Percentiles rank a stretch among this genome's conserved stretches.
These are phyloP conservation scores for Ophiothrix spiculata DNA, from an alignment of 35 echinoderm and acorn worm species.

Conservation along the genomic window DNA sequence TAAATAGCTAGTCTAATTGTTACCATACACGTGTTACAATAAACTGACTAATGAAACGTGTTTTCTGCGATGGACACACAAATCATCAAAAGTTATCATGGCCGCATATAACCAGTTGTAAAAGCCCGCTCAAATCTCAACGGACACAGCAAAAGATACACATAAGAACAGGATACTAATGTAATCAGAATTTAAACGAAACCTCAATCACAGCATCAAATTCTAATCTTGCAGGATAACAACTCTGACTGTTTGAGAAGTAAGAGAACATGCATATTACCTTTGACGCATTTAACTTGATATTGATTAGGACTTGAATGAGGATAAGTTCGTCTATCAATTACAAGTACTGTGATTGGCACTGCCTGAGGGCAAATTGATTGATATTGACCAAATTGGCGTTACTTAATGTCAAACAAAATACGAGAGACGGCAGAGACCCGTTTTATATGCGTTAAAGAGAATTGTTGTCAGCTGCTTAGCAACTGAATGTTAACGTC, in stretches of 20 bases:
- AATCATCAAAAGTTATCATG: background rate
- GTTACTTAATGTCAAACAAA: background rate
- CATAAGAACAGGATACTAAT: too few relatives aligned
- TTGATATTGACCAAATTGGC: background rate
- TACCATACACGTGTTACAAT: background rate
- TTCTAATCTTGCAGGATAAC: background rate
- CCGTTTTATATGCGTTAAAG: too few relatives aligned
- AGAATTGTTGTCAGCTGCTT: too few relatives aligned
- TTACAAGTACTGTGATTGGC: background rate
- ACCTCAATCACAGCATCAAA: background rate
- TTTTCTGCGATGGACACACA: background rate
- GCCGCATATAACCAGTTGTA: background rate
- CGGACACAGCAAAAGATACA: too few relatives aligned
- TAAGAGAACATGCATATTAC: background rate
- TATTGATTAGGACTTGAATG: background rate
- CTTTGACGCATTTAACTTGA: background rate
- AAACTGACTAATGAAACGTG: background rate
- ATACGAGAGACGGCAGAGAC: too few relatives aligned
- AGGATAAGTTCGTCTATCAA: background rate
- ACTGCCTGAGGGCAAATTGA: background rate
- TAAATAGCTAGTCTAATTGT: background rate
- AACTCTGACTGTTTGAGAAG: background rate
- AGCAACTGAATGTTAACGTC: too few relatives aligned
- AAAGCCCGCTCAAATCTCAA: background rate
- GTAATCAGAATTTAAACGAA: background rate